Base-by-base conservation (phyloP, 2,113 vertebrate species). In the Pristiophorus japonicus region DNA sequence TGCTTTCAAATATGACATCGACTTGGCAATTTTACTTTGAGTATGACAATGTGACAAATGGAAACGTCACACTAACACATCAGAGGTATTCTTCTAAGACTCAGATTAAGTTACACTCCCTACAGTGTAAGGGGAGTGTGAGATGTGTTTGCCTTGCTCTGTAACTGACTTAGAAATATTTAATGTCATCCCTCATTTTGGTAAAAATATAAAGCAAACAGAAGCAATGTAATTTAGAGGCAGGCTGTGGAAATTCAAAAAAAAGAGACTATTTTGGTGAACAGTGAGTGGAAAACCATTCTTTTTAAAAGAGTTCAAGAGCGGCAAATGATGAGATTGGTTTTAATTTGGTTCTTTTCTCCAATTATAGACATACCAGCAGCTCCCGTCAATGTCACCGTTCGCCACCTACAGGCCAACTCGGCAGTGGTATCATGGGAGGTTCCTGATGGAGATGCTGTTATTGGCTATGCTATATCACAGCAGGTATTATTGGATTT, bases 381-480 rank as follows among this genome's bases (percentile, higher is more conserved):
- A 2, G 98, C 99, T 96, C 99, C 99, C 0, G 98, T 99, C 73
- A 99, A 99, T 95, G 99, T 99, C 97, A 99, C 99, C 3, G 98
- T 99, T 97, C 98, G 97, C 97, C 98, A 98, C 96, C 97, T 99
- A 95, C 98, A 99, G 97, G 98, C 98, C 96, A 99, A 99, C 97
- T 99, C 98, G 0, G 99, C 99, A 0, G 97, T 99, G 96, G 99
- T 99, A 96, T 99, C 98, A 90, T 99, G 99, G 99, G 99, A 99
- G 18, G 99, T 98, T 95, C 97, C 98, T 96, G 99, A 99, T 95
- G 99, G 99, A 1, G 99, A 99, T 96, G 98, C 98, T 27, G 98
- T 99, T 97, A 99, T 99, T 38, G 99, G 99, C 96, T 99, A 99
- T 96, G 98, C 99, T 73, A 98, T 99, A 96, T 99, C 99, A 96